Conservation (phyloP, 2,888 invertebrate species). For the Eupithecia subfuscata region DNA sequence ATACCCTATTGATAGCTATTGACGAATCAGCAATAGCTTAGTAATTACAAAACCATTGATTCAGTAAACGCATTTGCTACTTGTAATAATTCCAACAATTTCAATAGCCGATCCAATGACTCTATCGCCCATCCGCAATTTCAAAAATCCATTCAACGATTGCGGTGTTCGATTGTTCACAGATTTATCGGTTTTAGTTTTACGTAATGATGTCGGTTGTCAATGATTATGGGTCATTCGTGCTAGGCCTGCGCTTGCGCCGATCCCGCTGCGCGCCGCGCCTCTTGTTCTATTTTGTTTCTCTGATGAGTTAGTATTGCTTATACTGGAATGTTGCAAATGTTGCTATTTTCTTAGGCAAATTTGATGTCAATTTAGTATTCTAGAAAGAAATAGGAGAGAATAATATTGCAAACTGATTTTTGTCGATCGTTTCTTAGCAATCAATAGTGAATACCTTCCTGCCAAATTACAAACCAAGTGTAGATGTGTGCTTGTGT, state of each 20-base stretch:
- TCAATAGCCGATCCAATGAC: slow-evolving; percentile 25
- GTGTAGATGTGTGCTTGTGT: background rate
- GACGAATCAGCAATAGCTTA: background rate
- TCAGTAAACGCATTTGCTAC: slow-evolving; percentile 10
- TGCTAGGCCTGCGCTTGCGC: slow-evolving; percentile 47
- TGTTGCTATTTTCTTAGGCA: slow-evolving; percentile 12
- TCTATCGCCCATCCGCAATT: slow-evolving; percentile 33
- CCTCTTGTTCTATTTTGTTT: slow-evolving; percentile 27
- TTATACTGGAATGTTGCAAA: slow-evolving; percentile 11
- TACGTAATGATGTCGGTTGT: slow-evolving; percentile 59
- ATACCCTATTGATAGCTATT: background rate
- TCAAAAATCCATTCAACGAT: slow-evolving; percentile 37
- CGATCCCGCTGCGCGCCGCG: slow-evolving; percentile 51
- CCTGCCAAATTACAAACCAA: background rate
- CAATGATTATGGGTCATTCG: slow-evolving; percentile 62
- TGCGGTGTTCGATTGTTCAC: slow-evolving; percentile 48
- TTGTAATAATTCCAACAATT: slow-evolving; percentile 9
- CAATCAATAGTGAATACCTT: background rate
- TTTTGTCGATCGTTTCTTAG: background rate
- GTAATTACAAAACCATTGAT: slow-evolving; percentile 4
- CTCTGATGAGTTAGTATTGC: slow-evolving; percentile 13
- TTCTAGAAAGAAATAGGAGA: background rate
- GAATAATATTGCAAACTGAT: background rate
- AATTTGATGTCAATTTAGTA: background rate
- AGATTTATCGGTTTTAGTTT: slow-evolving; percentile 41